Conservation (phyloP, 2,113 vertebrate genomes). For the Ammodytes marinus region DNA sequence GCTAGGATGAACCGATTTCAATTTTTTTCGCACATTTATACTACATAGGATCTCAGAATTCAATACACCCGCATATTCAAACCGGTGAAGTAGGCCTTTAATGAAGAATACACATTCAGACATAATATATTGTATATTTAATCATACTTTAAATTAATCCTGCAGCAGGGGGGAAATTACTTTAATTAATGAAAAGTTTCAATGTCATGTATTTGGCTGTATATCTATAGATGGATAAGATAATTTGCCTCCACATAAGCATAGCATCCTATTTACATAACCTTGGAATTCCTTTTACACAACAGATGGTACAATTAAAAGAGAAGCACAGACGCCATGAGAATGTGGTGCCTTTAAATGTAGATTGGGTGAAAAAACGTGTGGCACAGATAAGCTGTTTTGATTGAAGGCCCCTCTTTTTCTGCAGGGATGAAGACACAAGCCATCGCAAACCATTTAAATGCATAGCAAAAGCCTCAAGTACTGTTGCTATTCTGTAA, state of each 20-base stretch:
- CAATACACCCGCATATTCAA: too few relatives aligned
- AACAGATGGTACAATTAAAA: constrained; percentile 83
- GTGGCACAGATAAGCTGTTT: constrained; percentile 66
- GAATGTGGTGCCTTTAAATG: constrained; percentile 73
- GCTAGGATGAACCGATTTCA: too few relatives aligned
- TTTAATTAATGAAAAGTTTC: constrained; percentile 46
- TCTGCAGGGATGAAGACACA: constrained; percentile 32
- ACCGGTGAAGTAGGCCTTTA: too few relatives aligned
- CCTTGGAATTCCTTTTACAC: constrained; percentile 66
- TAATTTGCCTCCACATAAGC: constrained; percentile 42
- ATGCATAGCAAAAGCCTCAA: constrained; percentile 69
- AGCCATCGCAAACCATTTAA: constrained; percentile 64
- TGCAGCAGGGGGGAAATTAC: background rate
- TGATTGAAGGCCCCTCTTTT: constrained; percentile 66
- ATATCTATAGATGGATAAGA: constrained; percentile 35
- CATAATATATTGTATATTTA: background rate
- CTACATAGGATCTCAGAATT: too few relatives aligned
- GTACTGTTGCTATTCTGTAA: constrained; percentile 27
- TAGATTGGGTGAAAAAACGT: constrained; percentile 73
- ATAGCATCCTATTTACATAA: constrained; percentile 75
- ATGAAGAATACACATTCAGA: constrained; percentile 4
- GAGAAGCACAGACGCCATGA: constrained; percentile 67
- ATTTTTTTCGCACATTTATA: too few relatives aligned
- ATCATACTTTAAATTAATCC: background rate
- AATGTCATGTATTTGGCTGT: constrained; percentile 49